These are phyloP conservation scores for Thripadectes ignobilis DNA, from an alignment of 2,797 vertebrate genomes.

Conservation along the genomic window DNA sequence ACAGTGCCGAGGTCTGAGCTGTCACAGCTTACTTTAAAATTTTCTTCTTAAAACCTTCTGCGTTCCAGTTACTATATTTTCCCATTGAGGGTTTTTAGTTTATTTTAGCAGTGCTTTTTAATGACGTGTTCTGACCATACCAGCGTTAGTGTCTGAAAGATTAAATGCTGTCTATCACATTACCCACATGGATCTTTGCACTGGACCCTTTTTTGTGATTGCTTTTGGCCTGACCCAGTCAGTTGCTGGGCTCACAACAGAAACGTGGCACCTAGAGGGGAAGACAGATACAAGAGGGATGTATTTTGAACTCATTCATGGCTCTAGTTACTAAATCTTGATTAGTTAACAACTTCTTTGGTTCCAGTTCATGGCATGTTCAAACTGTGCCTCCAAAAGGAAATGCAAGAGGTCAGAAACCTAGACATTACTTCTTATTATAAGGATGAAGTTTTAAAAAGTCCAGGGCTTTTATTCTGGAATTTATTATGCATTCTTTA, in stretches of 20 bases:
- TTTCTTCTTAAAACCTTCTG: background rate
- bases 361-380: background rate
- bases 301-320: background rate
- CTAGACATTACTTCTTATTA: background rate
- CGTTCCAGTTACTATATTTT: background rate
- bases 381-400: background rate
- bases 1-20: background rate
- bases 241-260: background rate
- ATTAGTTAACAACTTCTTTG: background rate
- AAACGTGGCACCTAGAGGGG: background rate
- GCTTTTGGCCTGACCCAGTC: background rate
- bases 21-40: background rate
- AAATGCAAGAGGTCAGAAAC: background rate
- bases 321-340: background rate
- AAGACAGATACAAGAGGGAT: background rate
- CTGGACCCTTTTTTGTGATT: background rate
- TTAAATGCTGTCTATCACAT: background rate
- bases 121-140: background rate
- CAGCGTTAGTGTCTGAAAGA: background rate
- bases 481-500: slow-evolving; percentile 39
- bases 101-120: background rate
- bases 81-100: background rate
- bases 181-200: background rate
- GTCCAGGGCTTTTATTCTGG: slow-evolving; percentile 51
- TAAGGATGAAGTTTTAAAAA: slow-evolving; percentile 16